Conservation (phyloP, 2,113 vertebrate species). For the Varanus komodoensis region DNA sequence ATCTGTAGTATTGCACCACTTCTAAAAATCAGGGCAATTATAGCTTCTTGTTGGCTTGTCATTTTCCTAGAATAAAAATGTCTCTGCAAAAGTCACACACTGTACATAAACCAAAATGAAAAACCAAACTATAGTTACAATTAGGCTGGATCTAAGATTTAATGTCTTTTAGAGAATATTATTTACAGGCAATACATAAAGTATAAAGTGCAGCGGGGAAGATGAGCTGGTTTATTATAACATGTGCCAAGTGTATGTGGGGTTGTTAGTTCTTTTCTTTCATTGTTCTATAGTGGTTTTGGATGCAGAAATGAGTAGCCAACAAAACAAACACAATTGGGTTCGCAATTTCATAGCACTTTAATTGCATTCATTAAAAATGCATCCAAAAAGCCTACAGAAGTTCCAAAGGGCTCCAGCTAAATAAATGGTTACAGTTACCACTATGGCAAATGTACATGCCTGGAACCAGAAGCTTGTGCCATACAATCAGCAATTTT, state of each 20-base stretch:
- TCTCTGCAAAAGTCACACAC: conserved; percentile 66
- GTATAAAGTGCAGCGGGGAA: background rate
- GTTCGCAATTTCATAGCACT: conserved; percentile 46
- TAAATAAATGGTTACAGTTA: conserved; percentile 57
- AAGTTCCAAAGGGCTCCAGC: conserved; percentile 50
- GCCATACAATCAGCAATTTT: conserved; percentile 21
- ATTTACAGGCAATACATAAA: conserved; percentile 59
- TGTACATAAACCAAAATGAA: conserved; percentile 71
- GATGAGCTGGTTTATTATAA: conserved; percentile 33
- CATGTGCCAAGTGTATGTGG: conserved; percentile 36
- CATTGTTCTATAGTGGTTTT: conserved; percentile 59
- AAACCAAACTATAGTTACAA: conserved; percentile 73
- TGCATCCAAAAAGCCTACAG: conserved; percentile 58
- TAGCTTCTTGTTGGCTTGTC: conserved; percentile 91
- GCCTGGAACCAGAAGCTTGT: conserved; percentile 9
- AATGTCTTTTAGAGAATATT: conserved; percentile 59
- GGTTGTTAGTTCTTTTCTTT: conserved; percentile 54
- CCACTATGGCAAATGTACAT: conserved; percentile 51
- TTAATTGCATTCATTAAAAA: conserved; percentile 69
- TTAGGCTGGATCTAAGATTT: conserved; percentile 52
- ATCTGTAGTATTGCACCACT: conserved; percentile 89
- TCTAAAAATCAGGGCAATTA: conserved; percentile 93
- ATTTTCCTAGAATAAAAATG: conserved; percentile 83
- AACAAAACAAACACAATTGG: conserved; percentile 45
- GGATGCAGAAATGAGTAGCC: conserved; percentile 48